Conservation (phyloP, 1,140 invertebrate genomes). For the Drosophila pseudoananassae region DNA sequence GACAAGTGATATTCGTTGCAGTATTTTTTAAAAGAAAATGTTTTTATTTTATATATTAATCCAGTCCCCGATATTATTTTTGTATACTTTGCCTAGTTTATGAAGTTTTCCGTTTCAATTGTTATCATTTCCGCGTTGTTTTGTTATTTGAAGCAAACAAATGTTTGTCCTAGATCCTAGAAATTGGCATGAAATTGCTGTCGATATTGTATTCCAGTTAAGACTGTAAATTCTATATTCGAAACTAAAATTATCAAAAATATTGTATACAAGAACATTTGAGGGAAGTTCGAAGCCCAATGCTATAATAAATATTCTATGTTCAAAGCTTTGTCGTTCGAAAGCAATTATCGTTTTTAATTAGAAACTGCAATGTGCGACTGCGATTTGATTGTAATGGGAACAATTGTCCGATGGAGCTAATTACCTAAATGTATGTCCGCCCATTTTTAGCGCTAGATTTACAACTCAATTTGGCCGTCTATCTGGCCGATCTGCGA, state of each 20-base stretch:
- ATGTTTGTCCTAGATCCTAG: constrained; percentile 15
- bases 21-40: constrained; percentile 53
- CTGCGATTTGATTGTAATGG: constrained; percentile 36
- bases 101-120: constrained; percentile 25
- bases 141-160: constrained; percentile 29
- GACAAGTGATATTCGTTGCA: constrained; percentile 3
- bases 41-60: constrained; percentile 17
- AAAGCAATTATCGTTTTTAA: constrained; percentile 8
- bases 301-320: constrained; percentile 10
- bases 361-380: constrained; percentile 30
- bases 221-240: not conserved
- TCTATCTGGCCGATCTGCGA: constrained; percentile 42
- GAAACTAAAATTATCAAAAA: not conserved
- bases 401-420: constrained; percentile 48
- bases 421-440: constrained; percentile 74
- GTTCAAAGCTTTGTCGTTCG: constrained; percentile 11
- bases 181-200: constrained; percentile 15
- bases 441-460: constrained; percentile 74
- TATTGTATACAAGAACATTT: constrained; percentile 22
- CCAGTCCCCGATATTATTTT: constrained; percentile 4
- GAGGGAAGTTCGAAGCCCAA: not conserved
- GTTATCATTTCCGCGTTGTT: constrained; percentile 33
- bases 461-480: constrained; percentile 78
- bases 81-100: constrained; percentile 14
- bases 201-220: constrained; percentile 15